These are phyloP conservation scores for Columba livia DNA, from an alignment of 2,113 vertebrate species.

Conservation along the genomic window DNA sequence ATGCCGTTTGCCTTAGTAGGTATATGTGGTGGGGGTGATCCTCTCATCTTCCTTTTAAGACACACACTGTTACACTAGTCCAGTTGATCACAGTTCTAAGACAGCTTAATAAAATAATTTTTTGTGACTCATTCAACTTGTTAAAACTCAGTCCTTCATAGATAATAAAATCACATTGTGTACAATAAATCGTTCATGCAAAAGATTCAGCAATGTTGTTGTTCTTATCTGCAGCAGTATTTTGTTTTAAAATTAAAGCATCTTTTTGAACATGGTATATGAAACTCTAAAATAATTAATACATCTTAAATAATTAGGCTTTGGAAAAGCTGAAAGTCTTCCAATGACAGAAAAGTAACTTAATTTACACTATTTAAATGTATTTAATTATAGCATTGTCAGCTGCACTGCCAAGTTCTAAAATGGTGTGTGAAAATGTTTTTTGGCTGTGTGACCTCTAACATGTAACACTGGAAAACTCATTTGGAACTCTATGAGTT, in stretches of 20 bases:
- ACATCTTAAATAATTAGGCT: background rate
- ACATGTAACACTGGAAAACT: background rate
- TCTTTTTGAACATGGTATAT: background rate
- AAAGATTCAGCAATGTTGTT: background rate
- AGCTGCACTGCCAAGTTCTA: background rate
- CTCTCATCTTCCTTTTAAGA: background rate
- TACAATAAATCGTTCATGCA: background rate
- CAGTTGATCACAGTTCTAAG: background rate
- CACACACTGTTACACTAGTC: background rate
- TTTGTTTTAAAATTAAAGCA: background rate
- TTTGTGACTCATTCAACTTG: background rate
- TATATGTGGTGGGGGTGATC: background rate
- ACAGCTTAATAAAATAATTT: background rate
- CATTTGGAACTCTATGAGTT: conserved; percentile 31
- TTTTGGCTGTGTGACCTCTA: background rate
- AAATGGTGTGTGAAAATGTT: background rate
- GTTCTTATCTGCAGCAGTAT: background rate
- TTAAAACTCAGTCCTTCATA: background rate
- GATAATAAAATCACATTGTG: background rate
- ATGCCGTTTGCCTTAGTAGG: background rate
- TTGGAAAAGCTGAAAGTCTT: background rate
- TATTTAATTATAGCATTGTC: background rate
- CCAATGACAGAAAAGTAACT: background rate
- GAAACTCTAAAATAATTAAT: background rate
- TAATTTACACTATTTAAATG: background rate